Percentiles rank a stretch among this genome's conserved stretches.
Evolutionary conservation across 2,113 vertebrate species (phyloP).

Genomic region (Merops nubicus): DNA sequence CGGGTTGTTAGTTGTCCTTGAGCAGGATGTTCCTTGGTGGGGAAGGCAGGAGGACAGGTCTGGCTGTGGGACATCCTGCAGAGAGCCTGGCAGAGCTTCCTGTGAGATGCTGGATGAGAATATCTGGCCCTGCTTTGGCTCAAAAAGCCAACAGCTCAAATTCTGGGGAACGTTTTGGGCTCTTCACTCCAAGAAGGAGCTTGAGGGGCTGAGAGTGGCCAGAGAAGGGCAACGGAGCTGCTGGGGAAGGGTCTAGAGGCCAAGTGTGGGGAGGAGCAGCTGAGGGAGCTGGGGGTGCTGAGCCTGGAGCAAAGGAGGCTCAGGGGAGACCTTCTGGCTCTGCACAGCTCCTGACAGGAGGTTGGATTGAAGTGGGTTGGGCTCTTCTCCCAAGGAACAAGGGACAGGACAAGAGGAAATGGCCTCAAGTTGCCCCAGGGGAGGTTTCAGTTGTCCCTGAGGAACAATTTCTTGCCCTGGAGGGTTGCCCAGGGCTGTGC

Average conservation of each 20-base stretch:
- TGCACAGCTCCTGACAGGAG: neutral
- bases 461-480: no score
- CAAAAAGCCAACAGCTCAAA: no score
- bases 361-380: neutral
- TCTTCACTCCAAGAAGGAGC: neutral
- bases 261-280: neutral
- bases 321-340: neutral
- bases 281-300: neutral
- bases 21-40: slow-evolving; percentile 46
- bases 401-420: neutral
- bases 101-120: neutral
- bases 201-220: no score
- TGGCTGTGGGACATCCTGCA: neutral
- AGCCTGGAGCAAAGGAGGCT: neutral
- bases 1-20: neutral
- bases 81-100: neutral
- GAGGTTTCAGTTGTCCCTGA: no score
- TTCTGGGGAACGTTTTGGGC: neutral
- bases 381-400: neutral
- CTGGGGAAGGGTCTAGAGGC: neutral
- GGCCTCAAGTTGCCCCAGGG: neutral
- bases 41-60: neutral
- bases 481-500: no score
- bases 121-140: no score
- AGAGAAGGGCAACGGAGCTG: neutral